Percentiles rank a stretch among this genome's conserved stretches.
Conservation (phyloP, 2,888 invertebrate genomes). For the Diploptera punctata region DNA sequence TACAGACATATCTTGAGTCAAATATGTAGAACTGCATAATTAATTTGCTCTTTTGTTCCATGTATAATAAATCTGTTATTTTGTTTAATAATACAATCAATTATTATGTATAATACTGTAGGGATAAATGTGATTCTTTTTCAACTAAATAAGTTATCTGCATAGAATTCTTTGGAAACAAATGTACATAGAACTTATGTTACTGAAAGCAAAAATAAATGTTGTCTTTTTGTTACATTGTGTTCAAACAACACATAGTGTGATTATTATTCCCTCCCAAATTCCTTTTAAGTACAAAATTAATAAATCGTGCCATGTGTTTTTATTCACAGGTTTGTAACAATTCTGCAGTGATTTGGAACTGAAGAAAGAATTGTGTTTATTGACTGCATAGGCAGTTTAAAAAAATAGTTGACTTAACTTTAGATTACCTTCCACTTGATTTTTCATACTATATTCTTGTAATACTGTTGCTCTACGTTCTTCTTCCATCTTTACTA, state of each 20-base stretch:
- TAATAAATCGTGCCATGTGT: too few species aligned
- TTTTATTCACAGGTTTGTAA: too few species aligned
- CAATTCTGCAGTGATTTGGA: too few species aligned
- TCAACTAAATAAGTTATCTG: conserved; percentile 22
- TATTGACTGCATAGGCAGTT: too few species aligned
- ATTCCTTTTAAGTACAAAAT: too few species aligned
- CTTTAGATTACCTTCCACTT: too few species aligned
- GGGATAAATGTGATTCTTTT: conserved; percentile 31
- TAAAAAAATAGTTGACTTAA: too few species aligned
- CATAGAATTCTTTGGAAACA: conserved; percentile 29
- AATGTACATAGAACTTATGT: conserved; percentile 39
- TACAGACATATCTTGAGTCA: conserved; percentile 33
- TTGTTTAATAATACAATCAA: conserved; percentile 16
- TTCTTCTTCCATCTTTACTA: too few species aligned
- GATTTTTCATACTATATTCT: too few species aligned
- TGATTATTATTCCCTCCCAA: too few species aligned
- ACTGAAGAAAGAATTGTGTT: too few species aligned
- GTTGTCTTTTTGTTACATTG: conserved; percentile 40
- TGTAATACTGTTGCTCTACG: too few species aligned
- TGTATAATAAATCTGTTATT: background rate
- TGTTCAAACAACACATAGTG: conserved; percentile 34
- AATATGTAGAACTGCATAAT: background rate
- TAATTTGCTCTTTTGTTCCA: background rate
- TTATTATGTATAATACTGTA: conserved; percentile 27
- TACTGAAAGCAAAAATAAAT: conserved; percentile 40